Percentiles rank a stretch among this genome's conserved stretches.
phyloP scores from a whole-genome alignment of 2,888 invertebrate species.

The Automeris io region DNA sequence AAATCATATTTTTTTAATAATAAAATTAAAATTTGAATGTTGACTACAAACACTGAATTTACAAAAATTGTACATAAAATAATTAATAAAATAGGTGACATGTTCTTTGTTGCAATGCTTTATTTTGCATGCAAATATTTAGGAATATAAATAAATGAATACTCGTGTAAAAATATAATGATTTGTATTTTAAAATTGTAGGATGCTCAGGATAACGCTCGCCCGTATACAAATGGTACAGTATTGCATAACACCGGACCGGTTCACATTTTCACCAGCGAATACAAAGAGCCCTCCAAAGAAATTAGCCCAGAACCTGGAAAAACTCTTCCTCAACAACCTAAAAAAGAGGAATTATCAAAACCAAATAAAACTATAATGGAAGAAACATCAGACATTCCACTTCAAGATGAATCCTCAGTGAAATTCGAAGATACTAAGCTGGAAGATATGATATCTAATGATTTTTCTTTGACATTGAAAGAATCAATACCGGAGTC shows the following conservation, averaged over 20 bases:
- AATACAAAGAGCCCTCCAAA: conserved; percentile 47
- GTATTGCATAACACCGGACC: conserved; percentile 55
- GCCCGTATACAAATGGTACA: conserved; percentile 65
- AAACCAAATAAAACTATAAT: conserved; percentile 15
- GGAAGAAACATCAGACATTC: conserved; percentile 17
- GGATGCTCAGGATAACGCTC: conserved; percentile 64
- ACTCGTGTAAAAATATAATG: background rate
- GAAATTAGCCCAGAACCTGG: conserved; percentile 32
- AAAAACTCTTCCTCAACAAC: conserved; percentile 20
- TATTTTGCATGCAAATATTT: too few species aligned
- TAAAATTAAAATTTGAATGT: too few species aligned
- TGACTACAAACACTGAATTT: too few species aligned
- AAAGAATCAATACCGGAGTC: background rate
- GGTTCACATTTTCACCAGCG: conserved; percentile 59
- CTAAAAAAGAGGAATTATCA: conserved; percentile 6
- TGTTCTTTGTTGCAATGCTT: too few species aligned
- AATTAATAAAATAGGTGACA: too few species aligned
- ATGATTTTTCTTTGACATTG: conserved; percentile 9
- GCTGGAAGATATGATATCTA: conserved; percentile 6
- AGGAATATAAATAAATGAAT: too few species aligned
- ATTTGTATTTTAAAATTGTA: conserved; percentile 19
- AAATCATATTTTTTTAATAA: too few species aligned
- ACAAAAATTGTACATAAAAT: too few species aligned
- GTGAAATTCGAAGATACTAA: conserved; percentile 10
- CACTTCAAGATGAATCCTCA: conserved; percentile 10